Conservation (phyloP, 2,113 vertebrate species). For the Nyctereutes procyonoides region DNA sequence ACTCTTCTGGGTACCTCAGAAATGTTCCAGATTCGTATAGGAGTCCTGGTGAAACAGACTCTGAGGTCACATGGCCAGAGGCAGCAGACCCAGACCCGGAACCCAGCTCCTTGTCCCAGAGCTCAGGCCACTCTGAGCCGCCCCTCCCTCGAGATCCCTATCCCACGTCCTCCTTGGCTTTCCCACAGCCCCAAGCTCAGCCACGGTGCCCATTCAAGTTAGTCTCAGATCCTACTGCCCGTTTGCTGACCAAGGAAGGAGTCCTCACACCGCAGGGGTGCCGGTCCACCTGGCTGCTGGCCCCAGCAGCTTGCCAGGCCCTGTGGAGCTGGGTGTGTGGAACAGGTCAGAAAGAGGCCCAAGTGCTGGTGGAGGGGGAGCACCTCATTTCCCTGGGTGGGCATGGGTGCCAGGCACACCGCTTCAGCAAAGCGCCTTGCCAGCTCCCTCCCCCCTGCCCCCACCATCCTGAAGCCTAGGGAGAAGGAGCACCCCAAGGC, state of each 20-base stretch:
- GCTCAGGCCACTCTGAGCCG: fast-evolving
- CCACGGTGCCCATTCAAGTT: not conserved
- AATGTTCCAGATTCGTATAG: not conserved
- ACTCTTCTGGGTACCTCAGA: not conserved
- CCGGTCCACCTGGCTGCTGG: not conserved
- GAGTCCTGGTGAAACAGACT: not conserved
- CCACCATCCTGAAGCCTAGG: not conserved
- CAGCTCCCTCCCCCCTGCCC: not conserved
- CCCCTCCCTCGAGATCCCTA: not conserved
- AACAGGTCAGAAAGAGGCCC: not conserved
- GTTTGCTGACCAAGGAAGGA: not conserved
- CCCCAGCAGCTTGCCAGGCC: not conserved
- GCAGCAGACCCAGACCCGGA: not conserved
- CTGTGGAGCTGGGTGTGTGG: fast-evolving
- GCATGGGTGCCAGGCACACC: fast-evolving
- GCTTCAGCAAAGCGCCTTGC: not conserved
- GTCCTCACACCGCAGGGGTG: not conserved
- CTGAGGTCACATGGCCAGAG: not conserved
- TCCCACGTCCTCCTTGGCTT: fast-evolving
- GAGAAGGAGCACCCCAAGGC: not conserved
- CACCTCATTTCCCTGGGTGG: not conserved
- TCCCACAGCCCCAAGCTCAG: not conserved
- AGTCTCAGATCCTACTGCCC: not conserved
- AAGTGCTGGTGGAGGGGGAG: not conserved
- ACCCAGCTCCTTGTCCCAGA: not conserved